Evolutionary conservation across 2,113 vertebrate genomes (phyloP).

Genomic region (Sula dactylatra): DNA sequence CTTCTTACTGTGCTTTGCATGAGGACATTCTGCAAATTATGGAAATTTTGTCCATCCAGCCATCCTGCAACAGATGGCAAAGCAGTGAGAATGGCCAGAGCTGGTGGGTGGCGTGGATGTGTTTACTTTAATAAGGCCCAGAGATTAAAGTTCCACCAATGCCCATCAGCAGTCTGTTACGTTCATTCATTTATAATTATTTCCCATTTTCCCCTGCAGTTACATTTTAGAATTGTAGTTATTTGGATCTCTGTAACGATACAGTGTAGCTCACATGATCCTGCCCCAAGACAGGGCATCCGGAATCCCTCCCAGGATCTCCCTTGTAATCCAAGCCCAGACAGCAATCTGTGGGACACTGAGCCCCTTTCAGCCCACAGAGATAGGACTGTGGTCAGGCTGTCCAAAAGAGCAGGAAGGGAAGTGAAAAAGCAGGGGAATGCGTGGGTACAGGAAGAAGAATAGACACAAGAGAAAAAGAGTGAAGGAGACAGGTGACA

Average conservation of each 20-base stretch:
- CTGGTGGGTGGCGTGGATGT: background rate
- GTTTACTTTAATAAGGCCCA: background rate
- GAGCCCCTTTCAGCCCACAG: background rate
- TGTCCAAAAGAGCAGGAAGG: background rate
- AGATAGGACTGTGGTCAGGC: background rate
- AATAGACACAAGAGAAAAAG: background rate
- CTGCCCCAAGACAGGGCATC: background rate
- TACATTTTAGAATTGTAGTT: background rate
- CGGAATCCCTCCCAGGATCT: background rate
- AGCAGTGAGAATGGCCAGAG: constrained; percentile 22
- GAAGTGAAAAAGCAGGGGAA: background rate
- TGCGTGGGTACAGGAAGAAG: background rate
- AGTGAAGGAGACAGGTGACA: background rate
- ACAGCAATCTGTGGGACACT: background rate
- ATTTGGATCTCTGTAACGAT: background rate
- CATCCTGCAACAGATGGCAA: constrained; percentile 50
- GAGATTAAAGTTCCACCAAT: constrained; percentile 30
- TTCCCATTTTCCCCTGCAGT: background rate
- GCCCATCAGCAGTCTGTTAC: constrained; percentile 32
- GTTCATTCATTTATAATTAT: background rate
- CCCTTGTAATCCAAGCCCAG: background rate
- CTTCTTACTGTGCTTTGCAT: background rate
- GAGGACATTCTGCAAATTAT: constrained; percentile 15
- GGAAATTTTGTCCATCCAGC: constrained; percentile 12
- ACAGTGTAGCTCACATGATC: background rate